Conservation (phyloP, 2,888 invertebrate species). For the Chrysodeixis includens region DNA sequence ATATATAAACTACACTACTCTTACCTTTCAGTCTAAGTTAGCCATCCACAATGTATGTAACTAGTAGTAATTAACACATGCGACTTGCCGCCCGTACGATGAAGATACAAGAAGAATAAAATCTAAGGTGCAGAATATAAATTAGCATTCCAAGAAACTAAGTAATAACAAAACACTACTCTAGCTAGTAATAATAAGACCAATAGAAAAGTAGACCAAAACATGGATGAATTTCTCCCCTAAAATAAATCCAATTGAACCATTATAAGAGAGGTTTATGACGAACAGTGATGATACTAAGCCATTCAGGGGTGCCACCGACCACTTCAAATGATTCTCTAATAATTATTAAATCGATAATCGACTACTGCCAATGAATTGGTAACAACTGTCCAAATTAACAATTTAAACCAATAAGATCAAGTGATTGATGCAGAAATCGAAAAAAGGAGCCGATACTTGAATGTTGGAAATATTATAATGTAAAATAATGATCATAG, state of each 20-base stretch:
- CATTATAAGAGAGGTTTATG: constrained; percentile 77
- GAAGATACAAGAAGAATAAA: constrained; percentile 79
- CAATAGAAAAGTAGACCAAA: constrained; percentile 83
- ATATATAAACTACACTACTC: constrained; percentile 64
- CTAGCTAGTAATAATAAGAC: constrained; percentile 79
- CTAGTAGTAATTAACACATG: constrained; percentile 70
- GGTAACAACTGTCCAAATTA: constrained; percentile 73
- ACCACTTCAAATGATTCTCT: constrained; percentile 81
- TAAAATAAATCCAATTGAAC: constrained; percentile 79
- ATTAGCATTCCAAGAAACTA: constrained; percentile 82
- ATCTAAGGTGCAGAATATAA: constrained; percentile 86
- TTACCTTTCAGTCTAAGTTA: constrained; percentile 67
- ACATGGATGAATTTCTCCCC: constrained; percentile 78
- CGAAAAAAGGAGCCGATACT: constrained; percentile 62
- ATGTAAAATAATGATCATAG: constrained; percentile 59
- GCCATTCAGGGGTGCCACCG: constrained; percentile 88
- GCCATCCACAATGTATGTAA: constrained; percentile 61
- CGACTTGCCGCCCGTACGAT: constrained; percentile 77
- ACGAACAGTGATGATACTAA: constrained; percentile 85
- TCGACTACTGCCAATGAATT: constrained; percentile 78
- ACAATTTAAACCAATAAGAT: constrained; percentile 72
- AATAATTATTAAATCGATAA: constrained; percentile 73
- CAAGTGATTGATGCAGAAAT: constrained; percentile 74
- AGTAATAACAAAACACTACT: constrained; percentile 72
- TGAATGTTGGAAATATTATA: constrained; percentile 53